Evolutionary conservation across 2,113 vertebrate species (phyloP).

Genomic region (Herpailurus yagouaroundi): DNA sequence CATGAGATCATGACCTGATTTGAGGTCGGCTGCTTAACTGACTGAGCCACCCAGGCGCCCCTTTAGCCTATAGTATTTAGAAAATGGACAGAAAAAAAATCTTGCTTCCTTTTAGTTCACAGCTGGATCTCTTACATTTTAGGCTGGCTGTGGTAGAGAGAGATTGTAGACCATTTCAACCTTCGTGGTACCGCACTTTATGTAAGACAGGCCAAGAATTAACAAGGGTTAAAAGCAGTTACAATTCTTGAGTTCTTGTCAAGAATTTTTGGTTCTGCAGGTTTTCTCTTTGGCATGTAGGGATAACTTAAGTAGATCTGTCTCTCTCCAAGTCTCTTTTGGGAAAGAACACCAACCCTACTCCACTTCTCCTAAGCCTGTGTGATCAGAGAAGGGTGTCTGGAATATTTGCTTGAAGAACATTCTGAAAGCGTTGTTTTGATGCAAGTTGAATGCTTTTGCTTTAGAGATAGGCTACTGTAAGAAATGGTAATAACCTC

Average conservation of each 20-base stretch:
- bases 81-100: neutral
- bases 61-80: neutral
- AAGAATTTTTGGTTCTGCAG: neutral
- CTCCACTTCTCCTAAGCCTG: neutral
- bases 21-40: too few species aligned
- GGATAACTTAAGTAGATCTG: neutral
- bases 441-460: neutral
- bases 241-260: conserved; percentile 1
- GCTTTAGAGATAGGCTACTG: neutral
- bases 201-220: neutral
- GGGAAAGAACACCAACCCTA: neutral
- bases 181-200: neutral
- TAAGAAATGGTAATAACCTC: neutral
- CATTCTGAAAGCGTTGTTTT: neutral
- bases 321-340: neutral
- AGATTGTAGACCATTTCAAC: neutral
- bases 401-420: neutral
- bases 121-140: neutral
- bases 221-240: neutral
- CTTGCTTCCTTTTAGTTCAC: neutral
- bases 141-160: neutral
- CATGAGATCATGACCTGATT: too few species aligned
- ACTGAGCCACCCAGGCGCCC: too few species aligned
- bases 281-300: neutral
- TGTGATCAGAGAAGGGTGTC: neutral